phyloP scores from a whole-genome alignment of 1,140 invertebrate species.

The Brachionus sp. region DNA sequence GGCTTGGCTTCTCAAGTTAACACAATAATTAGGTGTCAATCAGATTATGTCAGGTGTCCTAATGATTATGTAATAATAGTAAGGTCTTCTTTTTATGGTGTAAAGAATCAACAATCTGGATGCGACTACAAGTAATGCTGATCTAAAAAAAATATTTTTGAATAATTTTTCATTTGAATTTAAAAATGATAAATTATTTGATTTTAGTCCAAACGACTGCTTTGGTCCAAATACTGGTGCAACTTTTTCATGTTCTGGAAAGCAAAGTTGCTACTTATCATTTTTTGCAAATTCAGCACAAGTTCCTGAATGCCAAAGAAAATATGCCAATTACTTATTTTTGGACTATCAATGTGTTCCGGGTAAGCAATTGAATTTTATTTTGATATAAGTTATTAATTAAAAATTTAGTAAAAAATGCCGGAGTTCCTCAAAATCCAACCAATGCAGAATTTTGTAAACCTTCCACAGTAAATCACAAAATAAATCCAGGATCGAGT shows the following conservation, averaged over 20 bases:
- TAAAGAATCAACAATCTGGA: not conserved
- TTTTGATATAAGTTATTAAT: not conserved
- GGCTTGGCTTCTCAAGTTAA: conserved; percentile 29
- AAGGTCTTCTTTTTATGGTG: not conserved
- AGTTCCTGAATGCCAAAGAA: conserved; percentile 22
- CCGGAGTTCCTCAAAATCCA: not conserved
- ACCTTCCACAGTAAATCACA: not conserved
- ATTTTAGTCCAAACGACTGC: conserved; percentile 37
- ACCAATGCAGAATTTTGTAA: conserved; percentile 19
- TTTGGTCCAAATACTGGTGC: conserved; percentile 19
- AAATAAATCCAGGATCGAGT: not conserved
- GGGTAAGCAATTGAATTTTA: not conserved
- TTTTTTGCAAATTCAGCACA: not conserved
- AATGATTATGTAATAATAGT: conserved; percentile 22
- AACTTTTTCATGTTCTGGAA: not conserved
- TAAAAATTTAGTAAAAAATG: conserved; percentile 29
- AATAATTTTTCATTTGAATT: not conserved
- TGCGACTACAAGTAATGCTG: conserved; percentile 3
- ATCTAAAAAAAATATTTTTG: not conserved
- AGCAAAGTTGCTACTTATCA: not conserved
- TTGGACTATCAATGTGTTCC: conserved; percentile 39
- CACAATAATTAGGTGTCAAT: not conserved
- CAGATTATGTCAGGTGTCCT: not conserved
- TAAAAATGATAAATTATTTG: not conserved
- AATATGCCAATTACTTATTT: conserved; percentile 22